Conservation (phyloP, 2,113 vertebrate species). For the Meleagris gallopavo region DNA sequence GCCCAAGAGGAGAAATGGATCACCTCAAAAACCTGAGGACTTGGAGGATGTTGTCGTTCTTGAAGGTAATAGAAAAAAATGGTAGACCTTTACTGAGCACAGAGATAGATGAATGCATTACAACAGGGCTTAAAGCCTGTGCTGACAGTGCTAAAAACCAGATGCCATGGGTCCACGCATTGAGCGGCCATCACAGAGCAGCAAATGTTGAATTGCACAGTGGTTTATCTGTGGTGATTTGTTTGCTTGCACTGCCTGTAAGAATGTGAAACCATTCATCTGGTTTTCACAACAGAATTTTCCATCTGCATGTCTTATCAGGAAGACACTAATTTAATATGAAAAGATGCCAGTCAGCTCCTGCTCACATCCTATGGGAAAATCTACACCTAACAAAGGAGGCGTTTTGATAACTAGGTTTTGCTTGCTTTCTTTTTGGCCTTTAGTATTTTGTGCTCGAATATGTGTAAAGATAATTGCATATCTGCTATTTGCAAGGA, state of each 20-base stretch:
- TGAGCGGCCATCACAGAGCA: not conserved
- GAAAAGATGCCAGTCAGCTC: not conserved
- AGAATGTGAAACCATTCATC: not conserved
- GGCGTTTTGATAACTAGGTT: not conserved
- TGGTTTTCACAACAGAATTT: not conserved
- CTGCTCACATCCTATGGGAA: not conserved
- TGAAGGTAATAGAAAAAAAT: not conserved
- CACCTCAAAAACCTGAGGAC: rapidly evolving
- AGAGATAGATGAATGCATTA: not conserved
- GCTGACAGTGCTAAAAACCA: not conserved
- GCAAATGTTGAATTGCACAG: not conserved
- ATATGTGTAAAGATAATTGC: not conserved
- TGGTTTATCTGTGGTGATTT: rapidly evolving
- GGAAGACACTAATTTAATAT: not conserved
- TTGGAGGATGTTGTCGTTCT: not conserved
- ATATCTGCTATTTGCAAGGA: not conserved
- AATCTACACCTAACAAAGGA: not conserved
- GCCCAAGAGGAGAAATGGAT: rapidly evolving
- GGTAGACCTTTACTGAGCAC: not conserved
- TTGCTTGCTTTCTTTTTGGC: not conserved
- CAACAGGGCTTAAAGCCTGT: not conserved
- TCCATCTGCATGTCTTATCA: not conserved
- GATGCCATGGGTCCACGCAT: not conserved
- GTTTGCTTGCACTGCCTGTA: not conserved
- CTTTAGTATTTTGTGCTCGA: not conserved